Conservation (phyloP, 1,140 invertebrate species). For the Diabrotica virgifera region DNA sequence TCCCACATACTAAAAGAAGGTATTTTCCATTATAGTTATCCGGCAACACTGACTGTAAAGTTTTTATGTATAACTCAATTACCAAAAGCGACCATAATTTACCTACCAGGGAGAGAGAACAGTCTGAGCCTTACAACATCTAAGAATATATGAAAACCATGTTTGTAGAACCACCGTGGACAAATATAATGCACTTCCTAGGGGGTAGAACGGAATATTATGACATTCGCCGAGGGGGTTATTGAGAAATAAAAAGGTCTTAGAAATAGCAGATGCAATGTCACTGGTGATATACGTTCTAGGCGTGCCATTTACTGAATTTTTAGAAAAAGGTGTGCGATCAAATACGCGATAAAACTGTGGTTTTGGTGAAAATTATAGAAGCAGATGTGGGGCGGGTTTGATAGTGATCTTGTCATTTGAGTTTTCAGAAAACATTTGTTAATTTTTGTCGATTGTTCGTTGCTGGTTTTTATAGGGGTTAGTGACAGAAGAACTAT, state of each 20-base stretch:
- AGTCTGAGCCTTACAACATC: conserved; percentile 16
- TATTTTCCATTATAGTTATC: too few species aligned
- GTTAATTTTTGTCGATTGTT: background rate
- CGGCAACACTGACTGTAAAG: too few species aligned
- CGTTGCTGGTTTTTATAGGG: too few species aligned
- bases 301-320: conserved; percentile 36
- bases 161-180: conserved; percentile 29
- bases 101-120: conserved; percentile 13
- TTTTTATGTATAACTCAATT: conserved; percentile 16
- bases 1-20: too few species aligned
- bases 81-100: conserved; percentile 13
- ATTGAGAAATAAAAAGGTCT: conserved; percentile 20
- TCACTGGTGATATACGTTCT: conserved; percentile 33
- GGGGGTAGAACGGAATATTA: conserved; percentile 44
- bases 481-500: too few species aligned
- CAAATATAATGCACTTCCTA: conserved; percentile 30
- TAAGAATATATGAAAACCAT: conserved; percentile 26
- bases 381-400: conserved; percentile 3
- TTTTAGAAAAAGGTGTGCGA: conserved; percentile 27
- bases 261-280: conserved; percentile 36
- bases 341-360: conserved; percentile 31
- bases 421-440: conserved; percentile 12
- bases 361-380: conserved; percentile 7
- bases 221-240: conserved; percentile 41
- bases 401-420: conserved; percentile 14